Percentiles rank a stretch among this genome's conserved stretches.
Evolutionary conservation across 2,888 invertebrate species (phyloP).

Genomic region (Horisme vitalbata): DNA sequence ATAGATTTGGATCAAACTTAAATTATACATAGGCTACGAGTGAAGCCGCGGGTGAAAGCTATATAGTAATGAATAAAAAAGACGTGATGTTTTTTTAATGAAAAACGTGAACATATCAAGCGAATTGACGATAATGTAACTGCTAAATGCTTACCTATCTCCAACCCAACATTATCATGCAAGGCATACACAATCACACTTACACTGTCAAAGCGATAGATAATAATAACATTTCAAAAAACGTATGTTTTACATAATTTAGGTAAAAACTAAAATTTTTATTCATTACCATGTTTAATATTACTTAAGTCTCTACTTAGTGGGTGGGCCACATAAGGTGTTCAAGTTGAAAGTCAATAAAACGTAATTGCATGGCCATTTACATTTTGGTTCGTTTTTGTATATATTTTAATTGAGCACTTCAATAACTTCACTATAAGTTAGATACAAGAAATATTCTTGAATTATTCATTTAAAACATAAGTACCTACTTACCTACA

Average conservation of each 20-base stretch:
- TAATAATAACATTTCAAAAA: slow-evolving; percentile 15
- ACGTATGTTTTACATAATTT: slow-evolving; percentile 13
- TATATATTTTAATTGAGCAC: slow-evolving; percentile 16
- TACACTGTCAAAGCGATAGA: slow-evolving; percentile 10
- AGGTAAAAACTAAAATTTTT: no score
- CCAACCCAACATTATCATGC: no score
- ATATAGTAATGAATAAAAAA: no score
- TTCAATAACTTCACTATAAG: not conserved
- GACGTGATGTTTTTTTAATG: no score
- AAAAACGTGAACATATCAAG: no score
- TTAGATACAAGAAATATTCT: not conserved
- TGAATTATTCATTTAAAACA: no score
- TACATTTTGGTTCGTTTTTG: slow-evolving; percentile 7
- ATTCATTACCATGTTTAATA: not conserved
- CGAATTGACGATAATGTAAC: no score
- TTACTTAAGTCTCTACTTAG: slow-evolving; percentile 7
- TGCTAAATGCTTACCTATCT: no score
- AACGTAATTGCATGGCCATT: slow-evolving; percentile 14
- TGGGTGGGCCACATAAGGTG: slow-evolving; percentile 23
- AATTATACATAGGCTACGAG: no score
- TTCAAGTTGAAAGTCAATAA: slow-evolving; percentile 15
- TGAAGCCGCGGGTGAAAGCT: no score
- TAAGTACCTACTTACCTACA: not conserved
- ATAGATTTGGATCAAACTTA: no score
- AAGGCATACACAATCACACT: slow-evolving; percentile 8